phyloP scores from a whole-genome alignment of 2,113 vertebrate species.

The Dasypus novemcinctus region DNA sequence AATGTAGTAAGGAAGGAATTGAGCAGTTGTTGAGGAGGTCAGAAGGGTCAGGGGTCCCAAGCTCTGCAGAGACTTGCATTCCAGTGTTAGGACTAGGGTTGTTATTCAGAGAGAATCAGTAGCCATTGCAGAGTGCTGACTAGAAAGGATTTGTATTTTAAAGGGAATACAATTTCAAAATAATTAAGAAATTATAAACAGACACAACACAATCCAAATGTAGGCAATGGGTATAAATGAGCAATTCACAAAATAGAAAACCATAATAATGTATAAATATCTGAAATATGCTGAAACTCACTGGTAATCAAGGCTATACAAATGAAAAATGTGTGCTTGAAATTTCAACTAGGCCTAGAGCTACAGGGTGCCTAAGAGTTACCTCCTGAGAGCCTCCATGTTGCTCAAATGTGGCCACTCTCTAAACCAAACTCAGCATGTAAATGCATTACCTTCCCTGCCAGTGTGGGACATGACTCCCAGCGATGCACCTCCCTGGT shows the following conservation, averaged over 20 bases:
- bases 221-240: not conserved
- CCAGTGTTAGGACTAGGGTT: not conserved
- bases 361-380: no score
- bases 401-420: no score
- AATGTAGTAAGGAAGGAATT: not conserved
- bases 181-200: not conserved
- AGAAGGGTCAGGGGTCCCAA: not conserved
- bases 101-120: not conserved
- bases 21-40: not conserved
- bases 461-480: no score
- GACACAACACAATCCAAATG: no score
- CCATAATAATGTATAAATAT: not conserved
- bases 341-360: no score
- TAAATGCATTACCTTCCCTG: no score
- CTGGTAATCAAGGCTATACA: not conserved
- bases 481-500: no score
- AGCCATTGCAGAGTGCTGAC: not conserved
- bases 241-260: not conserved
- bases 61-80: not conserved
- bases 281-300: not conserved
- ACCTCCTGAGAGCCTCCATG: no score
- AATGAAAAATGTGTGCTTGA: not conserved
- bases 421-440: no score
- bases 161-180: not conserved
- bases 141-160: not conserved